A percentile compares a stretch with the other conserved stretches of the same genome.
Evolutionary conservation across 2,888 invertebrate genomes (phyloP).

Genomic region (Brassicogethes aeneus): DNA sequence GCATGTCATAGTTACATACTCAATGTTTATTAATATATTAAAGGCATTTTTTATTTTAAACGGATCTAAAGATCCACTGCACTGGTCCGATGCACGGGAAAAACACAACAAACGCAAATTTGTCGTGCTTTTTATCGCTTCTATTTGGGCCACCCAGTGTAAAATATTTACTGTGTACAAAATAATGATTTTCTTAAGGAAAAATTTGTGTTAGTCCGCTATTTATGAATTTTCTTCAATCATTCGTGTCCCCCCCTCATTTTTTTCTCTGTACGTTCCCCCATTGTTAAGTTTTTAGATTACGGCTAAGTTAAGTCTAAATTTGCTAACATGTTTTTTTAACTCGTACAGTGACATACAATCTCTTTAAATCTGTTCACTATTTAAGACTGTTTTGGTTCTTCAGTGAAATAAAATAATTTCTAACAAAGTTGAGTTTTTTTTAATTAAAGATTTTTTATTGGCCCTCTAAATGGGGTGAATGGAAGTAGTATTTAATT

Average conservation of each 20-base stretch:
- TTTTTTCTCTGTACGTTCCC: background rate
- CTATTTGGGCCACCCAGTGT: too few species aligned
- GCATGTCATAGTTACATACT: slow-evolving; percentile 27
- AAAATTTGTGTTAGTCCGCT: slow-evolving; percentile 12
- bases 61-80: too few species aligned
- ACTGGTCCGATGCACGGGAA: too few species aligned
- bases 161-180: too few species aligned
- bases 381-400: slow-evolving; percentile 24
- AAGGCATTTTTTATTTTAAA: slow-evolving; percentile 22
- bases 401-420: slow-evolving; percentile 23
- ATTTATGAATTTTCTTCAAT: slow-evolving; percentile 12
- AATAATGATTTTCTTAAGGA: background rate
- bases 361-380: slow-evolving; percentile 14
- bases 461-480: background rate
- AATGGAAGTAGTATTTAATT: too few species aligned
- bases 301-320: too few species aligned
- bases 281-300: too few species aligned
- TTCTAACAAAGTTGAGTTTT: slow-evolving; percentile 16
- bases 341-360: slow-evolving; percentile 15
- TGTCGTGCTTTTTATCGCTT: too few species aligned
- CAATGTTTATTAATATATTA: slow-evolving; percentile 23
- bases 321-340: background rate
- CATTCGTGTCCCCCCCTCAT: background rate
- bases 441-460: background rate
- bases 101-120: too few species aligned